These are phyloP conservation scores for Polydrusus tereticollis DNA, from an alignment of 2,888 invertebrate species.

Conservation along the genomic window DNA sequence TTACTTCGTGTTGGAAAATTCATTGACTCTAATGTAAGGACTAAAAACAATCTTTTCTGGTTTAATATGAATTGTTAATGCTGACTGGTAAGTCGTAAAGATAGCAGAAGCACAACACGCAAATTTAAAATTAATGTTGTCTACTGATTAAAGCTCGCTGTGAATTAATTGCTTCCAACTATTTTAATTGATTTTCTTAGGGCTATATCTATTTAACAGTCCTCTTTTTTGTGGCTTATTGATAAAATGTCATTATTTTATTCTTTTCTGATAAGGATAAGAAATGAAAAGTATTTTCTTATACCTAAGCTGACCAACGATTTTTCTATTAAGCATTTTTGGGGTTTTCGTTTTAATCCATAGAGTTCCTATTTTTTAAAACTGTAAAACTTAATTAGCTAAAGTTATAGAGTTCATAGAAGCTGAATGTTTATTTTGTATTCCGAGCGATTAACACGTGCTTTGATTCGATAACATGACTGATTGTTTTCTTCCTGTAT, in stretches of 20 bases:
- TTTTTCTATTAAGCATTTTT: no score
- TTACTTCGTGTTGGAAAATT: constrained; percentile 7
- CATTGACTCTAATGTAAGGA: constrained; percentile 7
- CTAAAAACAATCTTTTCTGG: constrained; percentile 15
- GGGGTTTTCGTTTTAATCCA: no score
- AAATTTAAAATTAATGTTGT: constrained; percentile 49
- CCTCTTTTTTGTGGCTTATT: constrained; percentile 32
- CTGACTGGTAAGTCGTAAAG: constrained; percentile 38
- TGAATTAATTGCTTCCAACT: constrained; percentile 46
- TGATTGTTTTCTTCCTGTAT: no score
- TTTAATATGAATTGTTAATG: constrained; percentile 34
- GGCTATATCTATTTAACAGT: constrained; percentile 32
- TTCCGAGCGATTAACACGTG: no score
- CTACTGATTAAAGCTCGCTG: constrained; percentile 43
- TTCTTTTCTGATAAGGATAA: constrained; percentile 15
- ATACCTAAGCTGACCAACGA: background rate
- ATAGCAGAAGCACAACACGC: constrained; percentile 45
- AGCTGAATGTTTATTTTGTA: no score
- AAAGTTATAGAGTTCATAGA: no score
- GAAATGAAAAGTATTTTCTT: background rate
- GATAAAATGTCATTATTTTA: constrained; percentile 20
- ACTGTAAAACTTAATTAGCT: no score
- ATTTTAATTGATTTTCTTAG: constrained; percentile 46
- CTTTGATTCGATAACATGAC: no score
- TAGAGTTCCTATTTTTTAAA: no score